These are phyloP conservation scores for Lordiphosa stackelbergi DNA, from an alignment of 1,140 invertebrate genomes.

Conservation along the genomic window DNA sequence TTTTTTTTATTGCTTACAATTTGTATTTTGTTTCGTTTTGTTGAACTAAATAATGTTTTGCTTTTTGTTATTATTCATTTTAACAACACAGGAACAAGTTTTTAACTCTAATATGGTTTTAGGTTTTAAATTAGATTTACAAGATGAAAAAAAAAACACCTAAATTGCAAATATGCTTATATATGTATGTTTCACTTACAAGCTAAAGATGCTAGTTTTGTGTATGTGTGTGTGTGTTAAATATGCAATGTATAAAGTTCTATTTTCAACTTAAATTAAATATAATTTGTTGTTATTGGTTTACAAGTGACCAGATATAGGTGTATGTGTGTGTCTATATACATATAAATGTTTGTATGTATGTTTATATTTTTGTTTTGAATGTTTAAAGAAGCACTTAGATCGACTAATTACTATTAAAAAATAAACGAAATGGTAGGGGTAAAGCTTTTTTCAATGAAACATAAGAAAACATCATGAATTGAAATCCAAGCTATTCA, in stretches of 20 bases:
- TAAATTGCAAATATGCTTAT: conserved; percentile 1
- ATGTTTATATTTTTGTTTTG: conserved; percentile 22
- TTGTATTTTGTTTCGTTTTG: conserved; percentile 11
- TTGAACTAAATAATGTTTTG: conserved; percentile 37
- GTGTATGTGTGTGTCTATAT: conserved; percentile 24
- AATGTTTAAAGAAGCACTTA: conserved; percentile 38
- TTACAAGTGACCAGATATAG: conserved; percentile 70
- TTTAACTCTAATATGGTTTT: conserved; percentile 37
- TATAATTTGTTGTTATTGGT: conserved; percentile 63
- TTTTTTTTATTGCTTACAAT: conserved; percentile 34
- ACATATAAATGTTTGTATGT: conserved; percentile 1
- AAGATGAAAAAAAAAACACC: conserved; percentile 18
- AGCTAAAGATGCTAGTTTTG: not conserved
- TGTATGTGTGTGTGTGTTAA: conserved; percentile 12
- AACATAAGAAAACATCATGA: not conserved
- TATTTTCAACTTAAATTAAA: conserved; percentile 28
- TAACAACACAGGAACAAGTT: conserved; percentile 74
- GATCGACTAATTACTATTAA: conserved; percentile 1
- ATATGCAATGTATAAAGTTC: conserved; percentile 44
- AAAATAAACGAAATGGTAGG: conserved; percentile 11
- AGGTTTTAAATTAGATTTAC: conserved; percentile 1
- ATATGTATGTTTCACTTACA: not conserved
- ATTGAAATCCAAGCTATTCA: not conserved
- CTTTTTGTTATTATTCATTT: conserved; percentile 38
- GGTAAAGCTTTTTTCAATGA: conserved; percentile 11